Evolutionary conservation across 2,797 vertebrate species (phyloP), one percentile per base, ranked within the genome.

Genomic region (Alouatta caraya): DNA sequence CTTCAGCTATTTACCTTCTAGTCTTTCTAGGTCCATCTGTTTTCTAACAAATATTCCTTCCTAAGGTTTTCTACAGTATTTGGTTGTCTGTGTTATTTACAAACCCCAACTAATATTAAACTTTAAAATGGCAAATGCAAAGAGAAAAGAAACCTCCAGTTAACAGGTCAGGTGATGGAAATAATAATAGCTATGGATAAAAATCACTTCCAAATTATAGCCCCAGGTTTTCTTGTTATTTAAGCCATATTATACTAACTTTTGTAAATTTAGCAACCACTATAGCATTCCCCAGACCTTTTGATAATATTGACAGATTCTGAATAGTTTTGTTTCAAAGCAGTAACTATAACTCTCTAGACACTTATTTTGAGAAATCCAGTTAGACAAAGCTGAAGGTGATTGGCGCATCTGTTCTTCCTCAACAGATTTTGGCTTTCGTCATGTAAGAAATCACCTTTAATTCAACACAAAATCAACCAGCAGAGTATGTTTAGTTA

Each of bases 161-260:
- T 79, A 73, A 94, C 42, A 88, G 30, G 17, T 67, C 91, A 83
- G 82, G 21, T 83, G 93, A 93, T 39, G n/a, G 55, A 30, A 13
- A 61, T 95, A 95, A 86, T 85, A 96, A 96, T 67, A 93, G 48
- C 39, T 52, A 30, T 73, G 33, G 57, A 24, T 94, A 82, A 95
- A 97, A 96, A 96, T 92, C 93, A 93, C 88, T 97, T 94, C 59
- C 57, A 88, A 79, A 92, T 93, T 90, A 52, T 46, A 92, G 79
- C 70, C 59, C 70, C 57, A 79, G 84, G 42, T 70, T 93, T 14
- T 46, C 92, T 87, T 85, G 70, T 59, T 48, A 57, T 75, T 93
- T 78, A 85, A 96, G 73, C 52, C 73, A 28, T 19, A n/a, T 72
- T 90, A 81, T 92, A 93, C 50, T 84, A 87, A 81, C 86, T 75